A percentile compares a stretch with the other conserved stretches of the same genome.
Conservation (phyloP, 2,797 vertebrate genomes). For the Lepilemur septentrionalis region DNA sequence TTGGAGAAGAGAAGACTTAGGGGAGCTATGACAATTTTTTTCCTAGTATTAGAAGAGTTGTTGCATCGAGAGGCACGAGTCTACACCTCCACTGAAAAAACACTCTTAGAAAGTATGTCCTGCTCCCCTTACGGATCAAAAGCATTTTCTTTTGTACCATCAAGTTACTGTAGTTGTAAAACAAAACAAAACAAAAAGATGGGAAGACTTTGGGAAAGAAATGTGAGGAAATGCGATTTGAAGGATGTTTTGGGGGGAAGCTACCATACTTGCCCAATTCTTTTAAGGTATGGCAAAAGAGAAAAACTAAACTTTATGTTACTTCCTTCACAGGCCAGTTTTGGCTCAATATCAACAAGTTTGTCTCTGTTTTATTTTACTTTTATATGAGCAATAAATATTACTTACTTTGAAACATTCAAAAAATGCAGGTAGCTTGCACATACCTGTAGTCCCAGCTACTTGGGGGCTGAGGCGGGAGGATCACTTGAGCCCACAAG, state of each 20-base stretch:
- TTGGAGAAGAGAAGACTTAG: not conserved
- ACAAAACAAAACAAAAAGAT: not conserved
- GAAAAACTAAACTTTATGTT: not conserved
- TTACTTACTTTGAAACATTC: not conserved
- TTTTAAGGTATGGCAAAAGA: not conserved
- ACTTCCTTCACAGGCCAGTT: not conserved
- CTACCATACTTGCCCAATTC: not conserved
- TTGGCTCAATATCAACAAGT: not conserved
- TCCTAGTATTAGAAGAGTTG: not conserved
- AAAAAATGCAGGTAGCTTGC: not conserved
- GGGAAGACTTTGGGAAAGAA: not conserved
- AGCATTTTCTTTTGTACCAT: not conserved
- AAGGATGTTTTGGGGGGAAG: conserved; percentile 5
- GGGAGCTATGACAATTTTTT: not conserved
- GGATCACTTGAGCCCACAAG: not conserved
- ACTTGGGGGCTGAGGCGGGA: not conserved
- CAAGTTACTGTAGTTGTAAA: not conserved
- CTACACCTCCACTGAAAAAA: not conserved
- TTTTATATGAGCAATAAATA: not conserved
- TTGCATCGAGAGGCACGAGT: not conserved
- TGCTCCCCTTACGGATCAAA: not conserved
- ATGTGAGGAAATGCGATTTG: not conserved
- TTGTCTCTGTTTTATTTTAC: not conserved
- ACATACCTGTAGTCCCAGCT: not conserved
- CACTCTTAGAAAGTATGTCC: not conserved